Percentiles rank a stretch among this genome's conserved stretches.
phyloP scores from a whole-genome alignment of 1,140 invertebrate species.

The Papilio polytes region DNA sequence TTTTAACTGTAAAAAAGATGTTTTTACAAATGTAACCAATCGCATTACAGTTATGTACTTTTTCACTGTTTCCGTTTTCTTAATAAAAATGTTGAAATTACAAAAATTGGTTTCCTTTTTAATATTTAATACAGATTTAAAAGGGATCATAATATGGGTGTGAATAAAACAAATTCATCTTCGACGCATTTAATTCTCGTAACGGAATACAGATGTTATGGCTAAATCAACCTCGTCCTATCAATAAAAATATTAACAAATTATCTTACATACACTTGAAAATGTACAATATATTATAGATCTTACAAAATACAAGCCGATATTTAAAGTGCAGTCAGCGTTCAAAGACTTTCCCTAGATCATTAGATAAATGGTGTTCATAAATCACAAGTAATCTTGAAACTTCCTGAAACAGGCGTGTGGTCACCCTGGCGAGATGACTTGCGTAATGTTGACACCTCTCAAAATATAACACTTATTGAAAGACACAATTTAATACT shows the following conservation, averaged over 20 bases:
- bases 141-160: not conserved
- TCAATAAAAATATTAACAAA: conserved; percentile 83
- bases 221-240: conserved; percentile 80
- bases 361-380: not conserved
- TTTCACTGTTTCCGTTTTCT: conserved; percentile 84
- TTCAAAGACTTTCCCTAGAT: conserved; percentile 1
- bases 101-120: conserved; percentile 23
- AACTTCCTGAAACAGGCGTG: not conserved
- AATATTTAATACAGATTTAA: no score
- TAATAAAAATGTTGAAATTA: conserved; percentile 84
- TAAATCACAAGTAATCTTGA: not conserved
- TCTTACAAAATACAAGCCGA: conserved; percentile 76
- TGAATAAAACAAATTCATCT: conserved; percentile 47
- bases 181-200: conserved; percentile 75
- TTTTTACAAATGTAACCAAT: conserved; percentile 79
- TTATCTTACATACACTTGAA: conserved; percentile 82
- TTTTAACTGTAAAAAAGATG: conserved; percentile 76
- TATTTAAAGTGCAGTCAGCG: conserved; percentile 51
- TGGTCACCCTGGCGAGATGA: no score
- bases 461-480: not conserved
- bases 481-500: no score
- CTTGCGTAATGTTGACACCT: not conserved
- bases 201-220: conserved; percentile 83
- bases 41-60: conserved; percentile 83
- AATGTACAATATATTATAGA: conserved; percentile 82